Conservation (phyloP, 2,113 vertebrate genomes). For the Bungarus multicinctus region DNA sequence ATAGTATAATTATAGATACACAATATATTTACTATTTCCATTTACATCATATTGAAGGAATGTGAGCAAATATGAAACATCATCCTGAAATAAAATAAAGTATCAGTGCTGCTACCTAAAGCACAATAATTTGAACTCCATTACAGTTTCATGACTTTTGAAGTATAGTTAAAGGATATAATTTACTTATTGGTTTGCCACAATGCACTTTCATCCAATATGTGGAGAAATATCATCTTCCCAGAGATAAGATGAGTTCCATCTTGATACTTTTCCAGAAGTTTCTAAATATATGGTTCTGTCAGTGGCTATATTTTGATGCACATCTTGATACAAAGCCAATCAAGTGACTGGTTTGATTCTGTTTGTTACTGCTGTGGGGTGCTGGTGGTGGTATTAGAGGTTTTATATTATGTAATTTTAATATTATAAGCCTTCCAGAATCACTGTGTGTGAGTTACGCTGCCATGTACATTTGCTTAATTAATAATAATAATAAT, state of each 20-base stretch:
- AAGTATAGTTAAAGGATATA: conserved; percentile 9
- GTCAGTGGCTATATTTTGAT: neutral
- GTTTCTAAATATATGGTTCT: neutral
- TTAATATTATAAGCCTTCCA: neutral
- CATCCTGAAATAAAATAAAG: conserved; percentile 5
- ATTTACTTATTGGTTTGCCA: conserved; percentile 18
- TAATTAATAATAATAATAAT: too few relatives aligned
- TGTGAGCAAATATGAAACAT: conserved; percentile 14
- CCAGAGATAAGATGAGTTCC: neutral
- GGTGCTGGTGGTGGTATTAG: neutral
- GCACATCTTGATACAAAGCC: neutral
- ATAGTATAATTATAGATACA: neutral
- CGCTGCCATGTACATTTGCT: neutral
- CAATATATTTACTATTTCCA: neutral
- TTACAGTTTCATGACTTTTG: conserved; percentile 29
- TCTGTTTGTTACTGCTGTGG: neutral
- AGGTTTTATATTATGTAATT: neutral
- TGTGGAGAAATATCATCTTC: neutral
- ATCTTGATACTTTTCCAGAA: neutral
- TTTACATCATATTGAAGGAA: conserved; percentile 16
- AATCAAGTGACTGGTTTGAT: neutral
- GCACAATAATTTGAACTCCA: conserved; percentile 15
- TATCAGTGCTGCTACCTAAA: neutral
- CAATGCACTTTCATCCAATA: conserved; percentile 6
- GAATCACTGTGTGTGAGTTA: neutral